Percentiles rank a stretch among this genome's conserved stretches.
These are phyloP conservation scores for Caenorhabditis sp. DNA, from an alignment of 2,888 invertebrate genomes.

Conservation along the genomic window DNA sequence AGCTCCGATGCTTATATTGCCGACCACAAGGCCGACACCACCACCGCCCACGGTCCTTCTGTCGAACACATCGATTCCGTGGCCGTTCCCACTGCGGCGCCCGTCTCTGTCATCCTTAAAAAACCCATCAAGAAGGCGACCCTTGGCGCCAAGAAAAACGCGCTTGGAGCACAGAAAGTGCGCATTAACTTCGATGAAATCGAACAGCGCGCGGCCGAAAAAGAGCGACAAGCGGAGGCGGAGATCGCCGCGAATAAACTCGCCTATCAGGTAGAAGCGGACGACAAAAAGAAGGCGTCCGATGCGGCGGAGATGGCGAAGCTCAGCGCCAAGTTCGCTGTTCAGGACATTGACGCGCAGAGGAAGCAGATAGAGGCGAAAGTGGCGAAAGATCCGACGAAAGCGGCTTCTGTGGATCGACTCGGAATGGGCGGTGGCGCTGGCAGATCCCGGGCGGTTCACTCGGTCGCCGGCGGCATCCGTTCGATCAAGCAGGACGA, in stretches of 20 bases:
- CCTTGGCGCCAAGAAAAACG: conserved; percentile 87
- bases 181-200: conserved; percentile 92
- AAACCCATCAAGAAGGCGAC: conserved; percentile 81
- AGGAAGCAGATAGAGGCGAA: conserved; percentile 78
- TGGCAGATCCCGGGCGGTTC: conserved; percentile 67
- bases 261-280: conserved; percentile 55
- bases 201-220: conserved; percentile 90
- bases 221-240: conserved; percentile 84
- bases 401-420: conserved; percentile 90
- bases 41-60: conserved; percentile 60
- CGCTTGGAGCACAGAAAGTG: conserved; percentile 95
- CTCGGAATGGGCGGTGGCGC: conserved; percentile 89
- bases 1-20: conserved; percentile 63
- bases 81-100: conserved; percentile 78
- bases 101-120: conserved; percentile 82
- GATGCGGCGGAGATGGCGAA: conserved; percentile 45
- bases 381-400: conserved; percentile 85
- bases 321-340: conserved; percentile 83
- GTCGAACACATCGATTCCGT: conserved; percentile 68
- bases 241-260: conserved; percentile 60
- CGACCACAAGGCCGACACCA: conserved; percentile 43
- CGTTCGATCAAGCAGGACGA: conserved; percentile 71
- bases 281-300: conserved; percentile 29
- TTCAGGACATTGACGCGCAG: conserved; percentile 84
- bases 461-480: conserved; percentile 75